Conservation (phyloP, 23 tunicate genomes). For the Phallusia fumigata region DNA sequence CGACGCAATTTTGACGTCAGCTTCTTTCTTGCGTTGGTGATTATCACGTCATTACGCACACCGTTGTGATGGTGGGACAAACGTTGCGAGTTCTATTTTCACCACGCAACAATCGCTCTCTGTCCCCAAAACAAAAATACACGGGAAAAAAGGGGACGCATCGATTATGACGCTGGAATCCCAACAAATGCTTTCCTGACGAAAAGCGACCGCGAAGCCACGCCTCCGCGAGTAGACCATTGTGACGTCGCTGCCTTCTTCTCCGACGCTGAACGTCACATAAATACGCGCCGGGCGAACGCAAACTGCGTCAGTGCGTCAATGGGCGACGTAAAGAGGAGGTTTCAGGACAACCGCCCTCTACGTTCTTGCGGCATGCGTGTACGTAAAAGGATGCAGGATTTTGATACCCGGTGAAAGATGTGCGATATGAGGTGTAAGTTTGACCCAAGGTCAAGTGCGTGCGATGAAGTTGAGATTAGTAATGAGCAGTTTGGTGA, state of each 20-base stretch:
- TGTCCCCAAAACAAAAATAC: conserved; percentile 1
- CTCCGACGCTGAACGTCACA: not conserved
- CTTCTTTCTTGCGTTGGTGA: not conserved
- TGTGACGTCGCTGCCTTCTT: conserved; percentile 19
- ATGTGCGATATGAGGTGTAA: not conserved
- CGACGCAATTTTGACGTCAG: not conserved
- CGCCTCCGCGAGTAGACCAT: not conserved
- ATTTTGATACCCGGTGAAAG: not conserved
- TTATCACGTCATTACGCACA: not conserved
- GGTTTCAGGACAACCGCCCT: not conserved
- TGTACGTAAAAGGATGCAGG: not conserved
- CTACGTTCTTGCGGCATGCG: not conserved
- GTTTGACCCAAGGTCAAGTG: no score
- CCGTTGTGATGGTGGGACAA: not conserved
- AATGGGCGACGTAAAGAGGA: not conserved
- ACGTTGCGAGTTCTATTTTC: not conserved
- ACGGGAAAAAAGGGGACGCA: not conserved
- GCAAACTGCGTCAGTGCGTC: not conserved
- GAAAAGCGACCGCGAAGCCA: not conserved
- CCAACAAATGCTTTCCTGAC: not conserved
- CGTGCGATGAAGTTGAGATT: no score
- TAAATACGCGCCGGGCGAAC: not conserved
- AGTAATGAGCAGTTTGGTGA: no score
- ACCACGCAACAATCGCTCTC: not conserved
- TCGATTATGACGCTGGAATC: not conserved